Evolutionary conservation across 2,113 vertebrate genomes (phyloP).

Genomic region (Apus apus): DNA sequence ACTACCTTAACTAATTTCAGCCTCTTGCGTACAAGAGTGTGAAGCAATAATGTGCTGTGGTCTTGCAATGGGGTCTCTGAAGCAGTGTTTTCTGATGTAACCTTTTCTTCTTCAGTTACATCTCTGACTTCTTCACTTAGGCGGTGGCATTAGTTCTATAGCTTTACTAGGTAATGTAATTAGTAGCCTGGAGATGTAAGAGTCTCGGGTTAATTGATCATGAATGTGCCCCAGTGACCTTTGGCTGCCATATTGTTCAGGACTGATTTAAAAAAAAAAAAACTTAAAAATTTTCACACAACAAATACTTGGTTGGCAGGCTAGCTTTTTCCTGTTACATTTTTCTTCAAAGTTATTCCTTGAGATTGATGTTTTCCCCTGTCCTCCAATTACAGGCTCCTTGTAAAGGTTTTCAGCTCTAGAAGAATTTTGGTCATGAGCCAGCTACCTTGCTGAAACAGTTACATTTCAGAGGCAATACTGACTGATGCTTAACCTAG

Average conservation of each 20-base stretch:
- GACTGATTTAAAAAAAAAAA: background rate
- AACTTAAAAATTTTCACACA: background rate
- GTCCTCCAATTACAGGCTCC: background rate
- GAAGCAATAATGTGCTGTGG: background rate
- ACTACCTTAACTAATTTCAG: background rate
- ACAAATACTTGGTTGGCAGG: background rate
- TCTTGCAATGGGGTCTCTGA: background rate
- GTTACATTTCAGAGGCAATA: background rate
- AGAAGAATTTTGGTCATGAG: background rate
- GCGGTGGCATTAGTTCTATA: background rate
- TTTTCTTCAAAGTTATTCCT: background rate
- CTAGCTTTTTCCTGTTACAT: background rate
- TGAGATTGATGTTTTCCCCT: background rate
- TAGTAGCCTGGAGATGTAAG: background rate
- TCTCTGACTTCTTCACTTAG: background rate
- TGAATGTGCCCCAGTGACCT: background rate
- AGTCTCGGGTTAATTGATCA: background rate
- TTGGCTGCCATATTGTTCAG: background rate
- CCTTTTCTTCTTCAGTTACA: background rate
- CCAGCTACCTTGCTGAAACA: background rate
- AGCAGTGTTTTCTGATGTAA: background rate
- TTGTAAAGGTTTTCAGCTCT: background rate
- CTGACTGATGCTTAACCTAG: background rate
- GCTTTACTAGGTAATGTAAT: background rate
- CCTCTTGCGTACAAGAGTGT: background rate